These are phyloP conservation scores for Herpailurus yagouaroundi DNA, from an alignment of 2,113 vertebrate genomes.

Conservation along the genomic window DNA sequence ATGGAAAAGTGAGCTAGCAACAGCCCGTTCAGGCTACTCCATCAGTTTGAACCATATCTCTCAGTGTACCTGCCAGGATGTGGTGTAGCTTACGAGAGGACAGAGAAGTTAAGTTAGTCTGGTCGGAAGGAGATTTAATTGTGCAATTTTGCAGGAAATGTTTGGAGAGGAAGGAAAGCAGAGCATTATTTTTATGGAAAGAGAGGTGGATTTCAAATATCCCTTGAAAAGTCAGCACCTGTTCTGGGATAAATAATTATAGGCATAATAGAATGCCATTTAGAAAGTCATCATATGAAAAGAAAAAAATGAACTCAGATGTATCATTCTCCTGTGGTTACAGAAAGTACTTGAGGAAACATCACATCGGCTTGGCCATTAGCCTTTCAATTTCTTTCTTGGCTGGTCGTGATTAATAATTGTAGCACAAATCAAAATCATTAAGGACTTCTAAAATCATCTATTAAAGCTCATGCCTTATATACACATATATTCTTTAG, in stretches of 20 bases:
- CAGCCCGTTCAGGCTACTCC: neutral
- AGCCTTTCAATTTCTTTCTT: conserved; percentile 18
- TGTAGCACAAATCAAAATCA: conserved; percentile 45
- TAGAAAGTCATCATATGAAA: neutral
- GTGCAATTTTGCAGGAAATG: neutral
- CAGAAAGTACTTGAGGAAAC: neutral
- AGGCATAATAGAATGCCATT: conserved; percentile 17
- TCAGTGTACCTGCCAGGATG: neutral
- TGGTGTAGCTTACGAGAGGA: neutral
- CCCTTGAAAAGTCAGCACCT: conserved; percentile 21
- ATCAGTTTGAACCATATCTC: neutral
- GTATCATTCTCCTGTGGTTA: neutral
- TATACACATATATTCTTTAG: conserved; percentile 5
- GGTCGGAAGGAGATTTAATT: neutral
- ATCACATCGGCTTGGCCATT: neutral
- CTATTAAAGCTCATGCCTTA: neutral
- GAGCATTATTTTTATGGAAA: conserved; percentile 19
- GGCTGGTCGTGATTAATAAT: conserved; percentile 14
- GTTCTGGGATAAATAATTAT: conserved; percentile 45
- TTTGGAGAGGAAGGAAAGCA: neutral
- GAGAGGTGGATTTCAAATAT: conserved; percentile 38
- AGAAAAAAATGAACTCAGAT: neutral
- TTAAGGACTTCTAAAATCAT: conserved; percentile 46
- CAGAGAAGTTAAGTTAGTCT: neutral
- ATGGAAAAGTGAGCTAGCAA: neutral